Percentiles rank a stretch among this genome's conserved stretches.
These are phyloP conservation scores for Eremophila alpestris DNA, from an alignment of 2,797 vertebrate genomes.

Conservation along the genomic window DNA sequence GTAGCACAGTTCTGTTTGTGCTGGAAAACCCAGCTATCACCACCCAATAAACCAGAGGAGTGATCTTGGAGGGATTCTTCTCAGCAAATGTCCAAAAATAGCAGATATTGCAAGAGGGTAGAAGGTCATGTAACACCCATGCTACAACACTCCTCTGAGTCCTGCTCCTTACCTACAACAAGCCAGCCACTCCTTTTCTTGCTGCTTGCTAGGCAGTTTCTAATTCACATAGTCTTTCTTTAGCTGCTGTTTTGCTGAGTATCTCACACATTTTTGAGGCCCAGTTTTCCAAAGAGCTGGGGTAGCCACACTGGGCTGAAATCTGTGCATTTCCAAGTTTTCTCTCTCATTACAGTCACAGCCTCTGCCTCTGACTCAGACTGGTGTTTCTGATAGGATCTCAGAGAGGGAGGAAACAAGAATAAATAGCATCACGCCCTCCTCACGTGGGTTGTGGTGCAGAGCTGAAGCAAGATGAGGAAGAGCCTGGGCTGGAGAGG, in stretches of 20 bases:
- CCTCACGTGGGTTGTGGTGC: conserved; percentile 43
- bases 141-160: not conserved
- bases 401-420: conserved; percentile 43
- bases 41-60: conserved; percentile 39
- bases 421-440: conserved; percentile 55
- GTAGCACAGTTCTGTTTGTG: conserved; percentile 52
- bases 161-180: not conserved
- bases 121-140: conserved; percentile 45
- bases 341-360: conserved; percentile 8
- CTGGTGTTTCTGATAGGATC: conserved; percentile 46
- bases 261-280: not conserved
- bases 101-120: conserved; percentile 43
- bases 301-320: not conserved
- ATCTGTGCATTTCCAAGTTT: not conserved
- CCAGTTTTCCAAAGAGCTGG: not conserved
- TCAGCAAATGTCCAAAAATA: conserved; percentile 60
- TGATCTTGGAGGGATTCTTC: conserved; percentile 41
- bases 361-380: conserved; percentile 51
- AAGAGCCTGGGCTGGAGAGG: not conserved
- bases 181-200: not conserved
- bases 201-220: conserved; percentile 24
- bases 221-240: not conserved
- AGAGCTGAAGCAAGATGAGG: conserved; percentile 50
- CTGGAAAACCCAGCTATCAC: conserved; percentile 60
- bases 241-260: conserved; percentile 6